Evolutionary conservation across 2,113 vertebrate genomes (phyloP), one percentile per base, ranked within the genome.

Genomic region (Peromyscus californicus): DNA sequence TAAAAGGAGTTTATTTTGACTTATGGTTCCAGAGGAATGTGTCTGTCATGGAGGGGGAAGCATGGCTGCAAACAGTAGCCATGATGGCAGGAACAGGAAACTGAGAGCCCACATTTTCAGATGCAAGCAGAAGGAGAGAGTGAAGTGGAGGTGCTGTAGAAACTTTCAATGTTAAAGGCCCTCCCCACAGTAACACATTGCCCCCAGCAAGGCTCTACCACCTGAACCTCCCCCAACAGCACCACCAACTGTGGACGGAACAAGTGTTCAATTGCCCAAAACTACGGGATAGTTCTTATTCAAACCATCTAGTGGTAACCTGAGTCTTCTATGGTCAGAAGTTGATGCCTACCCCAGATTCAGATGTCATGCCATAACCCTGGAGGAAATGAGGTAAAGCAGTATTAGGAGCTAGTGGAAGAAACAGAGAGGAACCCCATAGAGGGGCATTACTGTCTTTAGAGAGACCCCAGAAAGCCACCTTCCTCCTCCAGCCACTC

Each of bases 401-500:
- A n/a, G 26, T 17, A 13, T 83, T 4, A 36, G 24, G 9, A 3
- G 12, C 24, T 3, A 19, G 2, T 51, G 1, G 4, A 26, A 26
- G 63, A 57, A 42, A 17, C 3, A 26, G 7, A 36, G n/a, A 45
- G 8, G 31, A 48, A 22, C 7, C 11, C 22, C 39, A 22, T 22
- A 4, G 3, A 29, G 7, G 22, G 31, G 29, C 24, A n/a, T 57
- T 16, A 4, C 0, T 16, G 4, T 33, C 80, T 51, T 48, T 10
- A 67, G 3, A 42, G n/a, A 65, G 54, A 17, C 31, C 67, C 2
- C 8, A 42, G 21, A 57, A 45, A 33, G 33, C 57, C 1, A 1
- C 59, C 19, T 15, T 12, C 5, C 33, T 8, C 24, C 19, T 36
- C 29, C 59, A 36, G 5, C n/a, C 19, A 26, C 26, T 54, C 26